These are phyloP conservation scores for Polypedilum vanderplanki DNA, from an alignment of 1,140 invertebrate species.

Conservation along the genomic window DNA sequence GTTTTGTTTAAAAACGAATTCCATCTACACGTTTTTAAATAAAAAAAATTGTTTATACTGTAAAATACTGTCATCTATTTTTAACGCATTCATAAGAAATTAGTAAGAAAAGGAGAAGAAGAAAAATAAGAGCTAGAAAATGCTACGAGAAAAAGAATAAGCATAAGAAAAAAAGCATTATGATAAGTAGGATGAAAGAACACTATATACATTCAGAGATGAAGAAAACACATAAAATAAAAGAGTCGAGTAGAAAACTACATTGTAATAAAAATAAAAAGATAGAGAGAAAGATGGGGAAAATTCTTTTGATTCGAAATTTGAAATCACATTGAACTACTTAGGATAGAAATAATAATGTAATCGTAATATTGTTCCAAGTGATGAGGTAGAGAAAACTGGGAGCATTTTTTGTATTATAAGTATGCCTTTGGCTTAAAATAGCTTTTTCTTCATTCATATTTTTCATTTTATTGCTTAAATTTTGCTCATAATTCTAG, in stretches of 20 bases:
- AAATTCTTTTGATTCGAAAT: neutral
- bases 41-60: slow-evolving; percentile 16
- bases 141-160: neutral
- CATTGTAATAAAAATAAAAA: neutral
- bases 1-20: neutral
- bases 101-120: neutral
- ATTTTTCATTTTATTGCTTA: neutral
- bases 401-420: neutral
- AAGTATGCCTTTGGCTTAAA: slow-evolving; percentile 17
- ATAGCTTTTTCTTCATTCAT: slow-evolving; percentile 12
- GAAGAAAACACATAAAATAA: too few species aligned
- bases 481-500: too few species aligned
- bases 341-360: neutral
- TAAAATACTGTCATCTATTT: slow-evolving; percentile 29
- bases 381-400: neutral
- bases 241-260: neutral
- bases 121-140: neutral
- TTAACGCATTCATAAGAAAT: slow-evolving; percentile 28
- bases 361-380: neutral
- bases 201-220: too few species aligned
- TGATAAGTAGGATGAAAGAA: neutral
- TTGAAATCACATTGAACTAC: neutral
- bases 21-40: neutral
- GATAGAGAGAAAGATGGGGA: neutral
- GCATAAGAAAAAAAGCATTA: slow-evolving; percentile 7